Percentiles rank a stretch among this genome's conserved stretches.
These are phyloP conservation scores for Tolypeutes matacus DNA, from an alignment of 2,797 vertebrate species.

Conservation along the genomic window DNA sequence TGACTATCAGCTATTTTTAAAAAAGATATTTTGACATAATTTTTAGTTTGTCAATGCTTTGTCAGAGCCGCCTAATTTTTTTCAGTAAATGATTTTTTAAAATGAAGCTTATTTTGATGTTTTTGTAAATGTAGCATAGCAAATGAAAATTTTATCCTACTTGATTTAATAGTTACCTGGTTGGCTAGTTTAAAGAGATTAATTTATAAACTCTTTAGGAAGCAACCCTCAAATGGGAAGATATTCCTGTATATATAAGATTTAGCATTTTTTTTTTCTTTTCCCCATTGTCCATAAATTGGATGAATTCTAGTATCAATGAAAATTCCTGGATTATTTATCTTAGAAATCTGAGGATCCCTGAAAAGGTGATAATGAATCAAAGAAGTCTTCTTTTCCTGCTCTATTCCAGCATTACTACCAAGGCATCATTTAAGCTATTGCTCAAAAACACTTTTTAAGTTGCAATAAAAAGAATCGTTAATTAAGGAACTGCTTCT, in stretches of 20 bases:
- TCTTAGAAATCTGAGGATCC: conserved; percentile 50
- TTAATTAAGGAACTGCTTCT: conserved; percentile 53
- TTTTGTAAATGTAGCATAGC: conserved; percentile 54
- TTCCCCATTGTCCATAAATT: conserved; percentile 35
- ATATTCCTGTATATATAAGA: conserved; percentile 13
- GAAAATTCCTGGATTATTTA: conserved; percentile 62
- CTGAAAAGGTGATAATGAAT: conserved; percentile 45
- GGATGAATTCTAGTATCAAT: conserved; percentile 2
- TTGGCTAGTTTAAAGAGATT: conserved; percentile 53
- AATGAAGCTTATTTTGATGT: conserved; percentile 57
- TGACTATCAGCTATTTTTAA: conserved; percentile 45
- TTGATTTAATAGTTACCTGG: conserved; percentile 64
- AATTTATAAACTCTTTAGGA: conserved; percentile 65
- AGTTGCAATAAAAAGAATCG: conserved; percentile 23
- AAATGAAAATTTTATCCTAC: conserved; percentile 67
- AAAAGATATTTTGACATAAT: conserved; percentile 22
- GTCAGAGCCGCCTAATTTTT: conserved; percentile 40
- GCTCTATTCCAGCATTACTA: background rate
- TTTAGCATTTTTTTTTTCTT: background rate
- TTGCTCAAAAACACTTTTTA: background rate
- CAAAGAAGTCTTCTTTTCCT: conserved; percentile 10
- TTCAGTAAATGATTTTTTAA: conserved; percentile 40
- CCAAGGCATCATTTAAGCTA: background rate
- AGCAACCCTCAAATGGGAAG: conserved; percentile 13
- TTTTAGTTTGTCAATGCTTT: conserved; percentile 36